These are phyloP conservation scores for Nemotelus nigrinus DNA, from an alignment of 2,888 invertebrate genomes.

Conservation along the genomic window DNA sequence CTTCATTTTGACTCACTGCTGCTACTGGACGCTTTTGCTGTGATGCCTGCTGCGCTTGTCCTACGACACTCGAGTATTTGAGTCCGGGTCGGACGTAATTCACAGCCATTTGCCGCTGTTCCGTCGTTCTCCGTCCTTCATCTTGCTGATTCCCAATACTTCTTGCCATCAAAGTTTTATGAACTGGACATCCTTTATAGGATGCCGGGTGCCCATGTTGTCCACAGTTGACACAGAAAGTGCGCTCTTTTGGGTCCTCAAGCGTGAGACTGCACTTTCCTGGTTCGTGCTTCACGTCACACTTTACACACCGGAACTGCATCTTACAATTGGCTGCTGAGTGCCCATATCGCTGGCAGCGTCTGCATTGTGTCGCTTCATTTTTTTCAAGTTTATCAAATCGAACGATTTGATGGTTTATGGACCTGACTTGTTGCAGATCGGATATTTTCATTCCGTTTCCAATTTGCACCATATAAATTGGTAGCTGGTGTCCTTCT, in stretches of 20 bases:
- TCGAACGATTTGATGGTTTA: slow-evolving; percentile 1
- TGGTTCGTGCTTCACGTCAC: slow-evolving; percentile 1
- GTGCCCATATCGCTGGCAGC: slow-evolving; percentile 43
- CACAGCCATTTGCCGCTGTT: too few species aligned
- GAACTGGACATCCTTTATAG: slow-evolving; percentile 26
- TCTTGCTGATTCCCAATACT: too few species aligned
- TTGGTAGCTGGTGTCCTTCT: too few species aligned
- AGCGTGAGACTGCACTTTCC: not conserved
- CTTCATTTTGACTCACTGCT: too few species aligned
- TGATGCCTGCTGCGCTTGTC: too few species aligned
- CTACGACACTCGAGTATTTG: too few species aligned
- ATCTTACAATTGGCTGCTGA: slow-evolving; percentile 34
- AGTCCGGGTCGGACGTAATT: too few species aligned
- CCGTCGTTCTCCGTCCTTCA: too few species aligned
- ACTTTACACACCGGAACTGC: slow-evolving; percentile 33
- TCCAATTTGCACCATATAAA: too few species aligned
- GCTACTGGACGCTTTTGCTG: too few species aligned
- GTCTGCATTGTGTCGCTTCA: slow-evolving; percentile 21
- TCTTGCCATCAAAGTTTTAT: not conserved
- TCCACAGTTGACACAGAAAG: slow-evolving; percentile 29
- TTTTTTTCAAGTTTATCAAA: slow-evolving; percentile 1
- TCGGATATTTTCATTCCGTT: too few species aligned
- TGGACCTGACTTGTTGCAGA: too few species aligned
- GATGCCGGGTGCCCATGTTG: slow-evolving; percentile 36
- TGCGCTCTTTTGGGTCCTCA: not conserved